A percentile compares a stretch with the other conserved stretches of the same genome.
phyloP scores from a whole-genome alignment of 2,888 invertebrate genomes.

The Acanthosepion esculentum region DNA sequence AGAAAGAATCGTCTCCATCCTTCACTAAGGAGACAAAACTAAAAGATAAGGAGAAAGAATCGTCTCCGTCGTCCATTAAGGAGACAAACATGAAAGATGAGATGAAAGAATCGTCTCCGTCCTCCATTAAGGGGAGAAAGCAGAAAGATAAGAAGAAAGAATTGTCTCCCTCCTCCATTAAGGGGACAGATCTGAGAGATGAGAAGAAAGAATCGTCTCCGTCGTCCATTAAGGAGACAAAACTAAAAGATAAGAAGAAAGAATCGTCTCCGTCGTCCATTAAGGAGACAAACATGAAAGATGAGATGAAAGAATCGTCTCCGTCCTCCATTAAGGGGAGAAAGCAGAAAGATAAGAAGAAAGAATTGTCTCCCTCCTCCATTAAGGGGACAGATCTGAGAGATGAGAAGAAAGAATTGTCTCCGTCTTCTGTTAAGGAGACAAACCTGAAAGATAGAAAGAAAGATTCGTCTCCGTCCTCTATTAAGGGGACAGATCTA shows the following conservation, averaged over 20 bases:
- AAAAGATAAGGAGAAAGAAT: not conserved
- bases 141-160: no score
- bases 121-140: no score
- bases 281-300: not conserved
- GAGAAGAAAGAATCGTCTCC: not conserved
- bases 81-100: not conserved
- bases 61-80: not conserved
- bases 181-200: not conserved
- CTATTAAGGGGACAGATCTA: no score
- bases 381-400: not conserved
- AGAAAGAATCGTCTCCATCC: not conserved
- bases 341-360: no score
- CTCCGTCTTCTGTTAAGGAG: no score
- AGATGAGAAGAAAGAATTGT: not conserved
- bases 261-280: not conserved
- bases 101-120: not conserved
- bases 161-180: not conserved
- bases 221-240: not conserved
- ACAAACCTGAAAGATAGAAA: no score
- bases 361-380: not conserved
- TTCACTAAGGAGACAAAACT: not conserved
- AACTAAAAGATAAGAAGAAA: not conserved
- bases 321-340: no score
- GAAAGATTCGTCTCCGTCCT: no score
- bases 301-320: not conserved